Conservation (phyloP, 2,888 invertebrate genomes). For the Epirrhoe tristata region DNA sequence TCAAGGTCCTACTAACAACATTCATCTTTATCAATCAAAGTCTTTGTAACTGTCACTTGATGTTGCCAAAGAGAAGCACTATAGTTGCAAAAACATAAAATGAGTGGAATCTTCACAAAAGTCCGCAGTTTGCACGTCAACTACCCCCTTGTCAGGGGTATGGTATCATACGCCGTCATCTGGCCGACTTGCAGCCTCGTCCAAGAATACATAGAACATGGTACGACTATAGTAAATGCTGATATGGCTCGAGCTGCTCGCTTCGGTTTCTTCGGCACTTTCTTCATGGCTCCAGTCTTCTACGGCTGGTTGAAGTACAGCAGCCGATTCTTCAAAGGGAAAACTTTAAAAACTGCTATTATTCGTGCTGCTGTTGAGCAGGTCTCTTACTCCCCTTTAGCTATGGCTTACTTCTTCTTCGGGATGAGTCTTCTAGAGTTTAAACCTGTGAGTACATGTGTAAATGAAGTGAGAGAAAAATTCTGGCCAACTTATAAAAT, state of each 20-base stretch:
- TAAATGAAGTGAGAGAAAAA: slow-evolving; percentile 88
- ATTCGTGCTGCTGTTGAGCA: slow-evolving; percentile 86
- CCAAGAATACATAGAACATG: slow-evolving; percentile 84
- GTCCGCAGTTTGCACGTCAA: slow-evolving; percentile 70
- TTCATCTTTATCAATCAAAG: background rate
- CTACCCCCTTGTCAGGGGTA: slow-evolving; percentile 84
- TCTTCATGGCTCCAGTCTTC: slow-evolving; percentile 91
- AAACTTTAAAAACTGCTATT: slow-evolving; percentile 59
- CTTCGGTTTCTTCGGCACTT: slow-evolving; percentile 89
- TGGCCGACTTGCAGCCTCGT: slow-evolving; percentile 90
- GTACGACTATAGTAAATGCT: slow-evolving; percentile 54
- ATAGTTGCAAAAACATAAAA: slow-evolving; percentile 36
- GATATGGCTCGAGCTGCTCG: slow-evolving; percentile 87
- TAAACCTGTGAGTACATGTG: slow-evolving; percentile 85
- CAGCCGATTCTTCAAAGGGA: slow-evolving; percentile 62
- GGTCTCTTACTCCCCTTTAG: slow-evolving; percentile 89
- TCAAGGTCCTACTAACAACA: too few relatives aligned
- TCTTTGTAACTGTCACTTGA: background rate
- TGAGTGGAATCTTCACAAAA: slow-evolving; percentile 75
- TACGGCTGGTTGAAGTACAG: slow-evolving; percentile 90
- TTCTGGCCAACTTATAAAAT: slow-evolving; percentile 90
- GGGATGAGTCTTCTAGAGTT: slow-evolving; percentile 90
- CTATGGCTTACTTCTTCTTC: slow-evolving; percentile 90
- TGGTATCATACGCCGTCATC: slow-evolving; percentile 88
- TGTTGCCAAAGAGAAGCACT: too few relatives aligned